Conservation (phyloP, 1,140 invertebrate species). For the Eupristina koningsbergeri region DNA sequence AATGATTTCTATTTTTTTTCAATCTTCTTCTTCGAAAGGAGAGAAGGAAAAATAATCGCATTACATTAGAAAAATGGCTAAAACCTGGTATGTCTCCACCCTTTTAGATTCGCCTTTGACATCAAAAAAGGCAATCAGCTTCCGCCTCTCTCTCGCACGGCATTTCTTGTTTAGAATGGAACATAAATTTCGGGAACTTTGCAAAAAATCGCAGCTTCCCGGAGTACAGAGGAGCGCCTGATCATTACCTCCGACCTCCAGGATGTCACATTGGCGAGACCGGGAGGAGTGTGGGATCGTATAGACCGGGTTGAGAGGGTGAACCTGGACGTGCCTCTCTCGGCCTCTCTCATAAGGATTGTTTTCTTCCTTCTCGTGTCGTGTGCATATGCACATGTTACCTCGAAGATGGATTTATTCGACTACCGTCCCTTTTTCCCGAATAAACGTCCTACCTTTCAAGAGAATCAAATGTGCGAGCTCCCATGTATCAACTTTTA, state of each 20-base stretch:
- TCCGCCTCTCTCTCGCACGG: neutral
- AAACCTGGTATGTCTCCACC: neutral
- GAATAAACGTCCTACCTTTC: neutral
- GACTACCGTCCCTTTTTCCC: too few species aligned
- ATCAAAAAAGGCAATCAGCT: neutral
- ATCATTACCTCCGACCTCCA: neutral
- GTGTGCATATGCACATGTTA: neutral
- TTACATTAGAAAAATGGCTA: neutral
- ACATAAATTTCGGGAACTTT: neutral
- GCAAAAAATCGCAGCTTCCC: neutral
- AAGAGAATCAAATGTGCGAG: neutral
- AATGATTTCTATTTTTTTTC: too few species aligned
- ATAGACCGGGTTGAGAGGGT: neutral
- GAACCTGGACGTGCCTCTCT: neutral
- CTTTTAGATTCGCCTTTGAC: neutral
- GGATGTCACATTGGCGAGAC: neutral
- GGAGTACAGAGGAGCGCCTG: neutral
- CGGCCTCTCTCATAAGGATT: neutral
- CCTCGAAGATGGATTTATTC: constrained; percentile 20
- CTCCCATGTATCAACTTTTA: neutral
- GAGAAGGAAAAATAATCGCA: neutral
- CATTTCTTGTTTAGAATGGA: neutral
- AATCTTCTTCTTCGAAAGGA: neutral
- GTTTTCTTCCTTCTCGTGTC: neutral
- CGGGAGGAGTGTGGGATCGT: neutral